Base-by-base conservation (phyloP, 2,888 invertebrate genomes). In the Callyntrura sp. region DNA sequence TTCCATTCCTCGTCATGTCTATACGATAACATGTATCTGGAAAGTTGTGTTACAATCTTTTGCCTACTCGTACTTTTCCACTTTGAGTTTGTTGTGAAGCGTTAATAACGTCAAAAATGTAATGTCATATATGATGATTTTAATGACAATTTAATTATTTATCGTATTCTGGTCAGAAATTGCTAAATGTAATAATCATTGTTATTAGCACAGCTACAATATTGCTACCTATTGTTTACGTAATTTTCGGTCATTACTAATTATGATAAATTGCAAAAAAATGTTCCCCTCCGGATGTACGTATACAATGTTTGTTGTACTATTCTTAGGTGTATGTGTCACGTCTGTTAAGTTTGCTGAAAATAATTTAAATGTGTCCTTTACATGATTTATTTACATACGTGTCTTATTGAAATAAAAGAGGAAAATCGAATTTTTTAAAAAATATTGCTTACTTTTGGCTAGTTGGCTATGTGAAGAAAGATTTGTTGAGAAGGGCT, bases 251-350 rank as follows among this genome's bases (percentile, higher is more conserved):
- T 57, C 51, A 76, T 51, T 28, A 28, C 9, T 23, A 6, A 76
- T 51, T 11, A 76, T 11, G 5, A 48, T 17, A 51, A 20, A 73
- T 20, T 48, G 25, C 45, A 76, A 73, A 17, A n/a, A 73, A 76
- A 48, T 51, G 51, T 76, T 76, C 76, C 76, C 76, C 25, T 76
- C 76, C 51, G 76, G 76, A 76, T 51, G 48, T 51, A 76, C 51
- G 76, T 76, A 76, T 76, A 76, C 76, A 76, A 76, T 76, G 51
- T 76, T 76, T 76, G 76, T 76, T 76, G 51, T 76, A 76, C 76
- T 23, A 25, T 17, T n/a, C n/a, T n/a, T 51, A 76, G 57, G 35
- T 17, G 17, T 35, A 60, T 20, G 20, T 79, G 8, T 55, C 35
- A 35, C 57, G 35, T 57, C 57, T 57, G 57, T 55, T 60, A 35